phyloP scores from a whole-genome alignment of 2,113 vertebrate genomes.

The Trichomycterus rosablanca region DNA sequence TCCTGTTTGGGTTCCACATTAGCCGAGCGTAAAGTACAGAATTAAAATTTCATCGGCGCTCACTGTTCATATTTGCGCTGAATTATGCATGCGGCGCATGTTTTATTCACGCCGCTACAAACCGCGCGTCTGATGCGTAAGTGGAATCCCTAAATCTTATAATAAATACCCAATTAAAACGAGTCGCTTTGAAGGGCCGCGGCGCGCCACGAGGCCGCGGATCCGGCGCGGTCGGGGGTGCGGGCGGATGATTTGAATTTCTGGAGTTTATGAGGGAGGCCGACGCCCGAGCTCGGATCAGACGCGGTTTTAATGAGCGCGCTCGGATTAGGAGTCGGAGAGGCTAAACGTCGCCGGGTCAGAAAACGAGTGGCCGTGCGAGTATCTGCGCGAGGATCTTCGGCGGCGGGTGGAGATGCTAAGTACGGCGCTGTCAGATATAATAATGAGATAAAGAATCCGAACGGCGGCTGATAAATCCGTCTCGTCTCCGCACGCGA shows the following conservation, averaged over 20 bases:
- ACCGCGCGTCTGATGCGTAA: conserved; percentile 35
- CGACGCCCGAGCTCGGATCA: conserved; percentile 51
- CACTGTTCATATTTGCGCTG: conserved; percentile 29
- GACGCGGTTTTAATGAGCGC: conserved; percentile 63
- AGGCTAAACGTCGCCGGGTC: conserved; percentile 55
- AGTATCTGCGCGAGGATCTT: no score
- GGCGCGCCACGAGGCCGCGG: conserved; percentile 47
- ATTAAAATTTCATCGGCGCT: conserved; percentile 23
- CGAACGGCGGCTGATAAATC: background rate
- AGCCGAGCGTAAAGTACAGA: conserved; percentile 22
- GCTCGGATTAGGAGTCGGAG: conserved; percentile 53
- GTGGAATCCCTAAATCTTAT: conserved; percentile 30
- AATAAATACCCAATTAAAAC: conserved; percentile 45
- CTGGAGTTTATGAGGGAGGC: conserved; percentile 44
- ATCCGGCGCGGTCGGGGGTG: conserved; percentile 47
- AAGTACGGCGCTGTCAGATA: no score
- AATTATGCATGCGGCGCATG: conserved; percentile 34
- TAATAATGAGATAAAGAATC: no score
- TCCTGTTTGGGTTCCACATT: conserved; percentile 5
- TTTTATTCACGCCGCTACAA: conserved; percentile 33
- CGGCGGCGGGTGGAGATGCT: no score
- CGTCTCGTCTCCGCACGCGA: background rate
- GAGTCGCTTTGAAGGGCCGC: conserved; percentile 43
- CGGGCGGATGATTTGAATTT: conserved; percentile 56
- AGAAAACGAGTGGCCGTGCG: no score